A percentile compares a stretch with the other conserved stretches of the same genome.
Evolutionary conservation across 2,113 vertebrate genomes (phyloP).

Genomic region (Amphilophus citrinellus): DNA sequence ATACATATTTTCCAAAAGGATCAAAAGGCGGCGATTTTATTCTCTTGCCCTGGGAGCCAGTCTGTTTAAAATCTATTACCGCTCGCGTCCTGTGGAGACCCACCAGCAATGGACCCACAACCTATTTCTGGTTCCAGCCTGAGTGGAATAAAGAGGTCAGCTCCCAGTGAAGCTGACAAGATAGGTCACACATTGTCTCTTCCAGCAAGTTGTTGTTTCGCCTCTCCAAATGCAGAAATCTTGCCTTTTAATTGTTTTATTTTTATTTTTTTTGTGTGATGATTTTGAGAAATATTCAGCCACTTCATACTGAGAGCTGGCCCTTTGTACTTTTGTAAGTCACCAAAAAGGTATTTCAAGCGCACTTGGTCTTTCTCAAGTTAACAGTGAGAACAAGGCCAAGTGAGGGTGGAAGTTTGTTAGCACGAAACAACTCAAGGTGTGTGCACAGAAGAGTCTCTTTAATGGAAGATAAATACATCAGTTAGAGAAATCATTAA

Average conservation of each 20-base stretch:
- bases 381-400: background rate
- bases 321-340: background rate
- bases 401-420: background rate
- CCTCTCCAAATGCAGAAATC: constrained; percentile 1
- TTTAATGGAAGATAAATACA: background rate
- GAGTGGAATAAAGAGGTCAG: constrained; percentile 63
- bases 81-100: constrained; percentile 62
- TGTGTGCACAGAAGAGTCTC: background rate
- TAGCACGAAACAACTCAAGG: background rate
- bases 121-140: constrained; percentile 59
- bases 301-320: background rate
- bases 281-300: constrained; percentile 7
- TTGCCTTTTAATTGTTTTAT: background rate
- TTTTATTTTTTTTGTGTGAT: background rate
- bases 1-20: constrained; percentile 36
- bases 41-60: constrained; percentile 34
- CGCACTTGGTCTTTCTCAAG: background rate
- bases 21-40: constrained; percentile 48
- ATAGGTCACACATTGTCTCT: constrained; percentile 50
- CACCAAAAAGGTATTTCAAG: background rate
- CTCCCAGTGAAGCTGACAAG: constrained; percentile 59
- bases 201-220: constrained; percentile 23
- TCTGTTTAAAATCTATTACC: constrained; percentile 69
- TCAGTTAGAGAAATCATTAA: background rate
- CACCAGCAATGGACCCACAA: constrained; percentile 45